Evolutionary conservation across 2,888 invertebrate genomes (phyloP).

Genomic region (Drosophila pullipes): DNA sequence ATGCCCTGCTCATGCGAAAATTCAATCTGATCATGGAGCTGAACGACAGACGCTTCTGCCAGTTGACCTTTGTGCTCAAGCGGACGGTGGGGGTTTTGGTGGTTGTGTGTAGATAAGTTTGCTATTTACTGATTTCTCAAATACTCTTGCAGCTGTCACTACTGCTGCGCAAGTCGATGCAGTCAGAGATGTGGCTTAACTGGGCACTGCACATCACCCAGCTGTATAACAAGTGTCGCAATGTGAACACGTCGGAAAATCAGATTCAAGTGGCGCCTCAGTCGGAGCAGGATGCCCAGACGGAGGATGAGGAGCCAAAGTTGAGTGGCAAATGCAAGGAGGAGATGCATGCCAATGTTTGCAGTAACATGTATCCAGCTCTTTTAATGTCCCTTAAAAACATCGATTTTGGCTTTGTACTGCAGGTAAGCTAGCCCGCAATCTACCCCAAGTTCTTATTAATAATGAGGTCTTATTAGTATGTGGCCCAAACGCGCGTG

Average conservation of each 20-base stretch:
- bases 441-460: not conserved
- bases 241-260: conserved; percentile 36
- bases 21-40: conserved; percentile 77
- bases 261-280: conserved; percentile 13
- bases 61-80: conserved; percentile 83
- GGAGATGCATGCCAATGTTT: conserved; percentile 86
- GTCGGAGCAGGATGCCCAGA: conserved; percentile 11
- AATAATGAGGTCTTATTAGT: conserved; percentile 38
- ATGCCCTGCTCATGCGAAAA: conserved; percentile 81
- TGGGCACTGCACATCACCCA: conserved; percentile 81
- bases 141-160: conserved; percentile 66
- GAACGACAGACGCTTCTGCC: conserved; percentile 82
- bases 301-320: conserved; percentile 54
- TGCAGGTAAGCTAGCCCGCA: conserved; percentile 87
- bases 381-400: conserved; percentile 90
- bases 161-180: conserved; percentile 78
- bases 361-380: conserved; percentile 91
- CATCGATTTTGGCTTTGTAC: conserved; percentile 90
- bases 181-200: conserved; percentile 79
- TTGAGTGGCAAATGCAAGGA: conserved; percentile 56
- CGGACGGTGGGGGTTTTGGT: conserved; percentile 72
- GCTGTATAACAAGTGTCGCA: conserved; percentile 80
- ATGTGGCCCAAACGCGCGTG: conserved; percentile 77
- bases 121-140: not conserved
- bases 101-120: too few relatives aligned